Percentiles rank a stretch among this genome's conserved stretches.
Conservation (phyloP, 1,140 invertebrate genomes). For the Plodia interpunctella region DNA sequence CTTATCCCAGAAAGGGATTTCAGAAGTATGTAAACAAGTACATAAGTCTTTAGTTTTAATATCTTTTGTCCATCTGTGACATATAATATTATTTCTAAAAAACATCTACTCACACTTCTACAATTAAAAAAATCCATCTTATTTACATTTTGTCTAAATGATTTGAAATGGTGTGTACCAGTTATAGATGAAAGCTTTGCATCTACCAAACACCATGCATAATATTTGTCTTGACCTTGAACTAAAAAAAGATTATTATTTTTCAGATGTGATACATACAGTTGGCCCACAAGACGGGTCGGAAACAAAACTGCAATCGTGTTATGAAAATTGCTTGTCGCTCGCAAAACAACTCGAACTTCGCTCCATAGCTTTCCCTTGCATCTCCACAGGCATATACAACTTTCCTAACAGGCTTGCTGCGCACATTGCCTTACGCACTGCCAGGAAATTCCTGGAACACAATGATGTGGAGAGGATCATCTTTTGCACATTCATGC, state of each 20-base stretch:
- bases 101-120: no score
- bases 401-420: conserved; percentile 88
- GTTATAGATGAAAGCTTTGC: no score
- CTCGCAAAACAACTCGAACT: conserved; percentile 80
- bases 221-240: no score
- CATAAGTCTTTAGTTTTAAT: no score
- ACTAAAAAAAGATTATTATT: conserved; percentile 10
- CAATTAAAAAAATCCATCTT: no score
- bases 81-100: no score
- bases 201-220: no score
- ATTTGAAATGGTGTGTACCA: no score
- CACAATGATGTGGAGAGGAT: conserved; percentile 83
- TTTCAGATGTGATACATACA: conserved; percentile 89
- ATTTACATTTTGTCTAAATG: no score
- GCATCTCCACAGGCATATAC: conserved; percentile 92
- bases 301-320: conserved; percentile 79
- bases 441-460: conserved; percentile 83
- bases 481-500: conserved; percentile 89
- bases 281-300: conserved; percentile 88
- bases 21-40: no score
- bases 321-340: conserved; percentile 84
- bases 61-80: no score
- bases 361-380: conserved; percentile 87
- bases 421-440: conserved; percentile 83
- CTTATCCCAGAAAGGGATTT: no score